Percentiles rank a stretch among this genome's conserved stretches.
Evolutionary conservation across 2,888 invertebrate species (phyloP).

Genomic region (Agonopterix subpropinquella): DNA sequence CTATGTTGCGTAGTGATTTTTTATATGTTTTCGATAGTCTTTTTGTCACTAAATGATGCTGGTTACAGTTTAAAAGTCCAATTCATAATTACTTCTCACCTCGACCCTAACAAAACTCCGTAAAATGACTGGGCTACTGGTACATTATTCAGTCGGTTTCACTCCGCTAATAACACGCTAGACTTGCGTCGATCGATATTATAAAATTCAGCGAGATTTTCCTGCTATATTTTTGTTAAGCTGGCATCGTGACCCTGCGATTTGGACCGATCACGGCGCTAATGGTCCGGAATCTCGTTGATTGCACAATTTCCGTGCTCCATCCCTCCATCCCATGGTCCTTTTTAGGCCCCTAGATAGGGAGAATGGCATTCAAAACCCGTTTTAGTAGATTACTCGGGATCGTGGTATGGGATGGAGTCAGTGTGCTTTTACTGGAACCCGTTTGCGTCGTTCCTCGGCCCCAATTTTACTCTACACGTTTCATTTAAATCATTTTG

Average conservation of each 20-base stretch:
- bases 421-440: neutral
- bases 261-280: slow-evolving; percentile 17
- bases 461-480: neutral
- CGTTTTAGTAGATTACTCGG: slow-evolving; percentile 9
- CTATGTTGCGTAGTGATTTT: too few species aligned
- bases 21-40: too few species aligned
- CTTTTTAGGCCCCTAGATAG: slow-evolving; percentile 19
- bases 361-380: slow-evolving; percentile 10
- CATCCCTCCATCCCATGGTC: slow-evolving; percentile 19
- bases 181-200: slow-evolving; percentile 1
- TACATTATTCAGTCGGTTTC: slow-evolving; percentile 1
- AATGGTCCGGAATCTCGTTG: slow-evolving; percentile 35
- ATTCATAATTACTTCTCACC: too few species aligned
- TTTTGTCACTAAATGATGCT: too few species aligned
- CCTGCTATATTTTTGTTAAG: slow-evolving; percentile 7
- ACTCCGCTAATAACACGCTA: slow-evolving; percentile 3
- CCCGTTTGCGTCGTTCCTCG: neutral
- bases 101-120: too few species aligned
- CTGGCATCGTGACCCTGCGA: slow-evolving; percentile 11
- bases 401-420: slow-evolving; percentile 1
- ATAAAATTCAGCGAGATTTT: slow-evolving; percentile 5
- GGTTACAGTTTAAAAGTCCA: too few species aligned
- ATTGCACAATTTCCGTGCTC: slow-evolving; percentile 36
- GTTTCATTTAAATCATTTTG: neutral
- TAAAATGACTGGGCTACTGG: too few species aligned